Base-by-base conservation (phyloP, 2,888 invertebrate species). In the Acronicta psi region DNA sequence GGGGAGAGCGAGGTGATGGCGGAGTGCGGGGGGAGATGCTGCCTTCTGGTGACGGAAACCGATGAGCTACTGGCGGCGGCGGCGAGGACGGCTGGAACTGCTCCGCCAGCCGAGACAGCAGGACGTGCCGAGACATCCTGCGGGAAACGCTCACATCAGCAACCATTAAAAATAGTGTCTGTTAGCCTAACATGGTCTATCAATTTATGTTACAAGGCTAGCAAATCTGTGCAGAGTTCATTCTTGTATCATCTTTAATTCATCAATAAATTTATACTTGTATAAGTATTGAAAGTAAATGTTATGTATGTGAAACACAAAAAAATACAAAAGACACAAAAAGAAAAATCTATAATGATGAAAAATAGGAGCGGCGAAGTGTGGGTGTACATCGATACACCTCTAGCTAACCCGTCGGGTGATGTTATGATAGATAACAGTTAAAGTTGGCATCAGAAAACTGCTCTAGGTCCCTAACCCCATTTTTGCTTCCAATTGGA, bases 101-200 rank as follows among this genome's bases (percentile, higher is more conserved):
- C 85, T 94, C 93, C 59, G 92, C 93, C 81, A 94, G 81, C 46
- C 93, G 90, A 17, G 93, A 93, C 53, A 94, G 83, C 37, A 94
- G 87, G 73, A 92, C 90, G 86, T 93, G 92, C 29, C 93, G 89
- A 13, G 93, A 93, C 93, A 94, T 94, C 77, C 91, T 92, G 77
- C 2, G 53, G 25, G 57, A 72, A 54, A 54, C 16, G 47, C 31
- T 38, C 13, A n/a, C 2, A 34, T 34, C n/a, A n/a, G 6, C 34
- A 3, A 10, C 20, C 36, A 7, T 23, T 20, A 11, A 18, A 18
- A 16, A 17, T 18, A 8, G 13, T 18, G 14, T 16, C 10, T 44
- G 8, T 34, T 17, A 11, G 29, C 11, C 11, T 4, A 23, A 2
- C 0, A 7, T n/a, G 6, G n/a, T 6, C 5, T 11, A 29, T 29